These are phyloP conservation scores for Platypus cylindrus DNA, from an alignment of 2,888 invertebrate genomes.

Conservation along the genomic window DNA sequence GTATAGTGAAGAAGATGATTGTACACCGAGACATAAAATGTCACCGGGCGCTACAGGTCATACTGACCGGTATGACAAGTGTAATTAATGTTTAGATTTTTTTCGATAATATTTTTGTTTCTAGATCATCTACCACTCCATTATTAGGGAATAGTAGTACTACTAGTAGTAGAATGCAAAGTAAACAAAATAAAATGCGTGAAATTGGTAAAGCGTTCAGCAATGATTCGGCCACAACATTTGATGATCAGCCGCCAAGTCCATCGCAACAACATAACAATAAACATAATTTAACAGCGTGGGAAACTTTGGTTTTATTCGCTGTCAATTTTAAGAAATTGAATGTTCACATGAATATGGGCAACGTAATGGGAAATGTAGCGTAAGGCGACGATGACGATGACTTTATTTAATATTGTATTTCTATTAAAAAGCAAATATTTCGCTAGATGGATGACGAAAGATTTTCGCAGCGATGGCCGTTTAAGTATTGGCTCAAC, in stretches of 20 bases:
- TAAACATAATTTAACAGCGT: constrained; percentile 58
- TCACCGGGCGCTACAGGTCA: constrained; percentile 21
- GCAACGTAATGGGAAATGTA: constrained; percentile 98
- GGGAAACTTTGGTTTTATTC: constrained; percentile 94
- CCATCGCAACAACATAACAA: constrained; percentile 51
- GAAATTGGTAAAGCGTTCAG: constrained; percentile 38
- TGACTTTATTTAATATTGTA: constrained; percentile 1
- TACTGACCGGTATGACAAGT: constrained; percentile 19
- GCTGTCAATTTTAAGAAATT: constrained; percentile 92
- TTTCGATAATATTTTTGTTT: background rate
- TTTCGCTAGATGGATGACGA: constrained; percentile 67
- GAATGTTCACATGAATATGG: constrained; percentile 99
- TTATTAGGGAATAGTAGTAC: constrained; percentile 12
- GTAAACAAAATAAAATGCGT: constrained; percentile 14
- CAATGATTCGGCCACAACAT: constrained; percentile 31
- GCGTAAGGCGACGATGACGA: constrained; percentile 32
- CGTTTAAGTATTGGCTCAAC: constrained; percentile 86
- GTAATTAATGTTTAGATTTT: background rate
- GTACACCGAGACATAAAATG: constrained; percentile 16
- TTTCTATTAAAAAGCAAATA: constrained; percentile 1
- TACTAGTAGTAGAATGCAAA: constrained; percentile 10
- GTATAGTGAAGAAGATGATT: constrained; percentile 30
- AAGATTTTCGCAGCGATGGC: constrained; percentile 85
- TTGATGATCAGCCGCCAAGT: constrained; percentile 38
- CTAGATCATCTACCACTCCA: constrained; percentile 13